Evolutionary conservation across 2,113 vertebrate genomes (phyloP).

Genomic region (Argyrosomus japonicus): DNA sequence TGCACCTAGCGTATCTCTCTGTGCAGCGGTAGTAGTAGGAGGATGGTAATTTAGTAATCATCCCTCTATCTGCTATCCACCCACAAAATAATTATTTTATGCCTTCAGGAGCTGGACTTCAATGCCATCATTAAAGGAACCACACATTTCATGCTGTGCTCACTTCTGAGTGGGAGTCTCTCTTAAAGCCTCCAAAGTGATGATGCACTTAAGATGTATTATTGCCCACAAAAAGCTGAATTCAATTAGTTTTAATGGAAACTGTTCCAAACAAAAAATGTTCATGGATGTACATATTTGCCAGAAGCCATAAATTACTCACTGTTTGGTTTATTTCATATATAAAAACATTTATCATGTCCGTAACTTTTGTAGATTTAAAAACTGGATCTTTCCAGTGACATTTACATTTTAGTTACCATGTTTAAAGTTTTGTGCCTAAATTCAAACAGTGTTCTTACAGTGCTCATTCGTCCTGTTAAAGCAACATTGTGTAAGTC

Average conservation of each 20-base stretch:
- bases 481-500: too few species aligned
- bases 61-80: conserved; percentile 59
- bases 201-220: conserved; percentile 44
- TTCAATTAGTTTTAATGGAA: background rate
- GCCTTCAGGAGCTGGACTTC: conserved; percentile 61
- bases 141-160: conserved; percentile 48
- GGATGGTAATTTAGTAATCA: conserved; percentile 66
- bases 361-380: background rate
- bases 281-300: background rate
- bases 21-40: conserved; percentile 43
- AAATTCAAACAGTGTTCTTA: background rate
- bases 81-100: conserved; percentile 65
- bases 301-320: background rate
- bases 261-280: background rate
- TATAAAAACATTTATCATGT: background rate
- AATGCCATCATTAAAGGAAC: conserved; percentile 50
- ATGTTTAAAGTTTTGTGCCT: background rate
- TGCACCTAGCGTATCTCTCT: conserved; percentile 32
- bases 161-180: conserved; percentile 58
- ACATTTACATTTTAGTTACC: background rate
- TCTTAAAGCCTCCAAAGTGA: conserved; percentile 40
- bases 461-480: too few species aligned
- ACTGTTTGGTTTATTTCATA: background rate
- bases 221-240: conserved; percentile 7
- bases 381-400: background rate